Percentiles rank a stretch among this genome's conserved stretches.
phyloP scores from a whole-genome alignment of 2,888 invertebrate genomes.

The Patella pellucida region DNA sequence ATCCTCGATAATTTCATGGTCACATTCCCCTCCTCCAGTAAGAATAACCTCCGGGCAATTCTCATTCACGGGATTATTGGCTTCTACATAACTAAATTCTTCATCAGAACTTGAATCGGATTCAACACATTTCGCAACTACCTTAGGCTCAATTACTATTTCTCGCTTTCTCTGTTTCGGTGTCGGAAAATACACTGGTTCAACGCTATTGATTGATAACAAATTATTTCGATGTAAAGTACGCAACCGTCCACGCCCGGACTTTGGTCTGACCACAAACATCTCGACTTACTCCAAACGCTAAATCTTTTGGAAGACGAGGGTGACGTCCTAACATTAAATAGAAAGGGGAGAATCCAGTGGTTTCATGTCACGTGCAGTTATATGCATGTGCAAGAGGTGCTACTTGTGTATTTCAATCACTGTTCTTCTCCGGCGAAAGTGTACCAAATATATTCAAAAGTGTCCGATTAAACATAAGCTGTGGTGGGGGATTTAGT shows the following conservation, averaged over 20 bases:
- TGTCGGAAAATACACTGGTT: too few relatives aligned
- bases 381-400: neutral
- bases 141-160: too few relatives aligned
- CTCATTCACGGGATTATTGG: too few relatives aligned
- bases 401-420: neutral
- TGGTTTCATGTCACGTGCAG: neutral
- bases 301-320: neutral
- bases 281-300: neutral
- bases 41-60: too few relatives aligned
- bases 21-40: too few relatives aligned
- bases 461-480: neutral
- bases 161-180: too few relatives aligned
- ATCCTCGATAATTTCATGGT: too few relatives aligned
- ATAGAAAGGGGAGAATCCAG: constrained; percentile 4
- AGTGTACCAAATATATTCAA: constrained; percentile 1
- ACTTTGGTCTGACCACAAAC: too few relatives aligned
- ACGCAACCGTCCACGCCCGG: neutral
- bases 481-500: neutral
- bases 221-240: constrained; percentile 3
- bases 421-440: neutral
- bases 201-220: neutral
- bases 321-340: constrained; percentile 3
- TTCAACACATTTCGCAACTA: too few relatives aligned
- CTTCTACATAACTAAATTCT: too few relatives aligned
- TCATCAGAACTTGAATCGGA: too few relatives aligned